phyloP scores from a whole-genome alignment of 2,113 vertebrate genomes.

The Scomber colias region DNA sequence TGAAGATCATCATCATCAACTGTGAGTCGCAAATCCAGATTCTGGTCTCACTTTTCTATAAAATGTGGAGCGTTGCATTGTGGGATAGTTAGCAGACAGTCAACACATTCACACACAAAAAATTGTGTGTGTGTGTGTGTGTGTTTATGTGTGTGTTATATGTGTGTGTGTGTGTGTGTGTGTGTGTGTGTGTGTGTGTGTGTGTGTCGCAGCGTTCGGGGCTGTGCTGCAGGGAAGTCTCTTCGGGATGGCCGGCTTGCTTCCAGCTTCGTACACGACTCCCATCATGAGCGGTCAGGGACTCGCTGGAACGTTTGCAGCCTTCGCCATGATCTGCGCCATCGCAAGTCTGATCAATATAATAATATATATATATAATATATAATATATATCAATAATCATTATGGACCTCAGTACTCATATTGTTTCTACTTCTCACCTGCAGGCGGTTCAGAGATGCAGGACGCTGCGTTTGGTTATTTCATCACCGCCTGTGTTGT shows the following conservation, averaged over 20 bases:
- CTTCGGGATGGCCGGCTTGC: constrained; percentile 90
- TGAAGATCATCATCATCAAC: constrained; percentile 91
- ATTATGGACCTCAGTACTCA: neutral
- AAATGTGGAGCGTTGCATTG: no score
- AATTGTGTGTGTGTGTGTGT: no score
- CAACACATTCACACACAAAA: no score
- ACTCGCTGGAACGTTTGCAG: constrained; percentile 90
- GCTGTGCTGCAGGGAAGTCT: constrained; percentile 93
- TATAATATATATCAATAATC: no score
- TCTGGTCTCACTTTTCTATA: no score
- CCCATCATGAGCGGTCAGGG: constrained; percentile 96
- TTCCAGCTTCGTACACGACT: constrained; percentile 89
- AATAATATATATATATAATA: no score
- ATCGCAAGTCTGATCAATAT: constrained; percentile 87
- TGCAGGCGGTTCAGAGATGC: constrained; percentile 86
- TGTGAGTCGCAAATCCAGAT: constrained; percentile 81
- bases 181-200: no score
- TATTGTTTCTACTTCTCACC: neutral
- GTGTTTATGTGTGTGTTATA: no score
- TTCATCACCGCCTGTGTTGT: constrained; percentile 92
- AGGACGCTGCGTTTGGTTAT: constrained; percentile 91
- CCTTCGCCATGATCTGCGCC: constrained; percentile 91
- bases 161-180: neutral
- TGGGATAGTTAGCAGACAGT: no score
- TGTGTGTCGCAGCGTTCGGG: constrained; percentile 84